Conservation (phyloP, 2,797 vertebrate genomes). For the Chaetophractus vellerosus region DNA sequence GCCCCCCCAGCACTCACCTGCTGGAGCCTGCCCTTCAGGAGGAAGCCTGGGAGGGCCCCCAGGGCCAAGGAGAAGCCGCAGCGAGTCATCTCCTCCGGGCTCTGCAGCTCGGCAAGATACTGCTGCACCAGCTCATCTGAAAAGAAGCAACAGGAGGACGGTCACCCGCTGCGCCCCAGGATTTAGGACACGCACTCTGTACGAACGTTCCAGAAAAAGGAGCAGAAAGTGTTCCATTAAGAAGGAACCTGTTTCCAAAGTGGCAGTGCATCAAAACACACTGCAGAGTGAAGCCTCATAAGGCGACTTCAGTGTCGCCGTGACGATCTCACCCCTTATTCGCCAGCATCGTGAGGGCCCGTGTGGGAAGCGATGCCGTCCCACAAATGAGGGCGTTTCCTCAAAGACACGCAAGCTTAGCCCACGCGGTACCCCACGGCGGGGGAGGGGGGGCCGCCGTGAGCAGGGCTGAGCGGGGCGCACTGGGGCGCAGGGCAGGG, state of each 20-base stretch:
- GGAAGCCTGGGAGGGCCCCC: constrained; percentile 94
- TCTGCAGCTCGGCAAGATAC: constrained; percentile 93
- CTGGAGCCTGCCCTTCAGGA: constrained; percentile 93
- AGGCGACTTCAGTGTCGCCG: not conserved
- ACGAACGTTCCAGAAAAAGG: not conserved
- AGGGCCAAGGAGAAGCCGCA: constrained; percentile 95
- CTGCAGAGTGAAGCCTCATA: too few species aligned
- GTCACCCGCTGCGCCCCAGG: not conserved
- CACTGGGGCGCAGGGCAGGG: too few species aligned
- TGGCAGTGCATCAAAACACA: fast-evolving
- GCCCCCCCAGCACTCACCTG: constrained; percentile 90
- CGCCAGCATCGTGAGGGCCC: not conserved
- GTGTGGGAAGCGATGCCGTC: fast-evolving
- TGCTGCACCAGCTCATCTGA: constrained; percentile 92
- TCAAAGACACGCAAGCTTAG: not conserved
- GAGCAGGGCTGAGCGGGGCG: too few species aligned
- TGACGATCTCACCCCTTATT: not conserved
- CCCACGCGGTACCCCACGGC: too few species aligned
- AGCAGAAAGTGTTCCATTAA: too few species aligned
- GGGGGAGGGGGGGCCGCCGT: too few species aligned
- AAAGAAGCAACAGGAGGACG: constrained; percentile 55
- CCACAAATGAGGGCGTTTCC: not conserved
- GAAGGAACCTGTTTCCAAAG: fast-evolving
- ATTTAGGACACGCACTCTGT: fast-evolving
- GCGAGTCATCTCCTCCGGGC: constrained; percentile 93